Base-by-base conservation (phyloP, 2,113 vertebrate genomes). In the Felis chaus region DNA sequence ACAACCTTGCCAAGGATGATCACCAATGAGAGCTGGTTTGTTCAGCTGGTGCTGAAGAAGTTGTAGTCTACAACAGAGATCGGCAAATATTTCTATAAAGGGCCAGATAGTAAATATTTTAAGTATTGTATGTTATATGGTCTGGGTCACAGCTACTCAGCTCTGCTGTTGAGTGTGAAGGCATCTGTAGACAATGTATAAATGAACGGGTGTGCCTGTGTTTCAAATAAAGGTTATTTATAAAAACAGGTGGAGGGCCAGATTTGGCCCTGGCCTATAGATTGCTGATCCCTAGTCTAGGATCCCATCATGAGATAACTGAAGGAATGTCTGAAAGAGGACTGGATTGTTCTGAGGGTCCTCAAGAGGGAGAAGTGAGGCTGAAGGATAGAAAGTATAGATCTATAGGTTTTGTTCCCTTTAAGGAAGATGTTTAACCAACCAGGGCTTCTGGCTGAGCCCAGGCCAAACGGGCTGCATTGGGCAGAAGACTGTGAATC, bases 151-250 rank as follows among this genome's bases (percentile, higher is more conserved):
- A 94, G 33, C 68, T 45, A 33, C 45, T 94, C 12, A 53, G 16
- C 45, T 83, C n/a, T 93, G 68, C 63, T 53, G 14, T 53, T 68
- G 65, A 81, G 21, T 53, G 39, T 53, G 41, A 68, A 63, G 79
- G 12, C 3, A 78, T 93, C 50, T 36, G 36, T 9, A 65, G 95
- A 41, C 9, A 50, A 55, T 69, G 25, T 4, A 14, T 41, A 53
- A 14, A 19, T 68, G 61, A 95, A 25, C 66, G 79, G 27, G 1
- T 41, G 1, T 91, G 55, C 5, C 48, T 78, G 33, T 61, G 45
- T 68, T 91, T 94, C 87, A 85, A 27, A 78, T 78, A 91, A 91
- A 71, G 65, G 89, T 94, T 93, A 73, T 89, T 85, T 93, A n/a
- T 74, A 81, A 81, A 92, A 66, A 73, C 21, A 86, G 25, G 1